A percentile compares a stretch with the other conserved stretches of the same genome.
These are phyloP conservation scores for Scelioninae gen. 1 DNA, from an alignment of 2,888 invertebrate genomes.

Conservation along the genomic window DNA sequence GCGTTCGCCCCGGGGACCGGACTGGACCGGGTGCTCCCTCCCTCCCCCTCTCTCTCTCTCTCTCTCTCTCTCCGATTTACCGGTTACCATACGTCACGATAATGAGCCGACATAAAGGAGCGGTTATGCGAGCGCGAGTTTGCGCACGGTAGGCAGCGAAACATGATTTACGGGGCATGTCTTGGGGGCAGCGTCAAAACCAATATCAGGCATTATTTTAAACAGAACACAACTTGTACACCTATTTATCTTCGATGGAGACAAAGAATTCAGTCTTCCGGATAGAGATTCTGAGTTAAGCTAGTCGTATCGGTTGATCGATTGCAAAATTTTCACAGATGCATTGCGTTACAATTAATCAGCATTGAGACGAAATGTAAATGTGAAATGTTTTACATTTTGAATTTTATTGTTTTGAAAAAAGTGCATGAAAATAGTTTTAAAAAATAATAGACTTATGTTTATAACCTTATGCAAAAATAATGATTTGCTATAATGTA, in stretches of 20 bases:
- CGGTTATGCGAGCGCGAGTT: conserved; percentile 69
- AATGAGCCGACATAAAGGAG: conserved; percentile 79
- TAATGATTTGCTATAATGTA: too few species aligned
- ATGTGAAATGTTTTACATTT: conserved; percentile 2
- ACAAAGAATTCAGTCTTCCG: conserved; percentile 35
- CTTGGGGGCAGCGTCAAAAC: conserved; percentile 79
- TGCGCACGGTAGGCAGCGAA: conserved; percentile 69
- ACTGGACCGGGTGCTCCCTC: conserved; percentile 32
- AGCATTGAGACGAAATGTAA: conserved; percentile 29
- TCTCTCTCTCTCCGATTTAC: too few species aligned
- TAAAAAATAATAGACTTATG: too few species aligned
- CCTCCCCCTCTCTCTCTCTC: too few species aligned
- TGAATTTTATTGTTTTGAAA: too few species aligned
- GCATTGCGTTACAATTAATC: conserved; percentile 43
- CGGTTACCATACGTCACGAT: conserved; percentile 80
- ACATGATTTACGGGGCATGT: conserved; percentile 78
- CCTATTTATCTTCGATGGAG: conserved; percentile 57
- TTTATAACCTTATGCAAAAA: too few species aligned
- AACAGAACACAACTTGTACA: conserved; percentile 57
- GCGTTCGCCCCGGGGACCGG: conserved; percentile 49
- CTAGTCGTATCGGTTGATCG: conserved; percentile 28
- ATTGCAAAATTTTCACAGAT: conserved; percentile 48
- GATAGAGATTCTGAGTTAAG: conserved; percentile 15
- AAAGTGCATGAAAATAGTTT: too few species aligned
- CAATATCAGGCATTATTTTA: conserved; percentile 79